Evolutionary conservation across 2,113 vertebrate species (phyloP).

Genomic region (Ursus arctos): DNA sequence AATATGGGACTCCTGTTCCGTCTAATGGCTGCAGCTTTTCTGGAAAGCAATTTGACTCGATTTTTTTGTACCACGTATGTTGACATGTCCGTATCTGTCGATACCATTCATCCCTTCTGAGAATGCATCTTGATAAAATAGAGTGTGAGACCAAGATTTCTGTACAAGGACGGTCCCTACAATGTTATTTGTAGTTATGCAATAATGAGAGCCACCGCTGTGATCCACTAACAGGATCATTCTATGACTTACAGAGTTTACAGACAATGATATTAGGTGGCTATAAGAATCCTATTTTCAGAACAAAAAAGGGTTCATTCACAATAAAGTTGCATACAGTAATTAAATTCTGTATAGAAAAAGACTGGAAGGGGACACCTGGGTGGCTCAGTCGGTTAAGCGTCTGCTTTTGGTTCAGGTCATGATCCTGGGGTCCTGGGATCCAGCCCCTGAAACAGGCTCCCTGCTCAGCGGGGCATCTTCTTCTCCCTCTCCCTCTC

Average conservation of each 20-base stretch:
- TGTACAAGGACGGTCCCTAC: background rate
- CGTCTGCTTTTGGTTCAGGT: background rate
- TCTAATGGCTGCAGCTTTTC: background rate
- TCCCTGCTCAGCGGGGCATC: background rate
- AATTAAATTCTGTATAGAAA: background rate
- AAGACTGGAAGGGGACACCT: background rate
- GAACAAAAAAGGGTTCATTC: background rate
- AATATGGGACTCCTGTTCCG: background rate
- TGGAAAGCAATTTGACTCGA: background rate
- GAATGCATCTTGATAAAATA: background rate
- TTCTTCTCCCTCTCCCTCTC: background rate
- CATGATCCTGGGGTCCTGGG: background rate
- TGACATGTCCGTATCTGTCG: background rate
- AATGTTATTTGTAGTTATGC: background rate
- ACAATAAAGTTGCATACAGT: background rate
- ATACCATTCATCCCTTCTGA: background rate
- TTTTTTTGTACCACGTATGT: background rate
- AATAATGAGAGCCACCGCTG: background rate
- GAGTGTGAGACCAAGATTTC: background rate
- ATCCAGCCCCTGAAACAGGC: background rate
- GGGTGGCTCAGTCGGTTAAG: background rate
- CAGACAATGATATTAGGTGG: background rate
- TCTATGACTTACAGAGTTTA: background rate
- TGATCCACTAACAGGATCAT: background rate
- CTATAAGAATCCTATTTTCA: background rate